Percentiles rank a stretch among this genome's conserved stretches.
Evolutionary conservation across 2,888 invertebrate species (phyloP).

Genomic region (Nebria salina): DNA sequence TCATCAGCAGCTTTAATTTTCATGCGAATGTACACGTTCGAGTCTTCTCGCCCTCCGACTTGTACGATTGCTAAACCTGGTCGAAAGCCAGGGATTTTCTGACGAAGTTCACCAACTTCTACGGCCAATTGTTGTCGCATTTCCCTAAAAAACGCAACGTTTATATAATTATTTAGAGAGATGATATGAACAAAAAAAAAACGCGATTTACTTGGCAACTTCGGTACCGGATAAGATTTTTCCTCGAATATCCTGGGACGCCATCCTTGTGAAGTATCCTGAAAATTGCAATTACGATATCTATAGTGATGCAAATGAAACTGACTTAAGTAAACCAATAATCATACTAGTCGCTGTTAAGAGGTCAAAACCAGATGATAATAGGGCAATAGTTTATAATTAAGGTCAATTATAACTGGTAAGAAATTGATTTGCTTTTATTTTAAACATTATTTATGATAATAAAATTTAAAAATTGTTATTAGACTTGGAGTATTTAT

Average conservation of each 20-base stretch:
- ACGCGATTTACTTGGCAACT: slow-evolving; percentile 71
- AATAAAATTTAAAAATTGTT: neutral
- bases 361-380: neutral
- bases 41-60: slow-evolving; percentile 96
- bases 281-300: slow-evolving; percentile 1
- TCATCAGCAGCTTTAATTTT: slow-evolving; percentile 92
- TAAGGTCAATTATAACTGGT: slow-evolving; percentile 29
- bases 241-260: slow-evolving; percentile 57
- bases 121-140: slow-evolving; percentile 74
- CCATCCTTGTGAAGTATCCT: slow-evolving; percentile 29
- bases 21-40: slow-evolving; percentile 97
- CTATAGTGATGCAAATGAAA: neutral
- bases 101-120: slow-evolving; percentile 71
- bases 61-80: slow-evolving; percentile 92
- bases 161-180: neutral
- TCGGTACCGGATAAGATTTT: slow-evolving; percentile 73
- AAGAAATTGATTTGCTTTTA: slow-evolving; percentile 4
- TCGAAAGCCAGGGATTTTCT: slow-evolving; percentile 69
- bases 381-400: slow-evolving; percentile 17
- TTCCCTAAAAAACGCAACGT: slow-evolving; percentile 65
- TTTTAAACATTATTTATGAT: slow-evolving; percentile 12
- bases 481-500: neutral
- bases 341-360: neutral
- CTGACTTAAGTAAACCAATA: neutral
- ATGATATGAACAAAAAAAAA: neutral